Conservation (phyloP, 2,113 vertebrate genomes). For the Cavia porcellus region DNA sequence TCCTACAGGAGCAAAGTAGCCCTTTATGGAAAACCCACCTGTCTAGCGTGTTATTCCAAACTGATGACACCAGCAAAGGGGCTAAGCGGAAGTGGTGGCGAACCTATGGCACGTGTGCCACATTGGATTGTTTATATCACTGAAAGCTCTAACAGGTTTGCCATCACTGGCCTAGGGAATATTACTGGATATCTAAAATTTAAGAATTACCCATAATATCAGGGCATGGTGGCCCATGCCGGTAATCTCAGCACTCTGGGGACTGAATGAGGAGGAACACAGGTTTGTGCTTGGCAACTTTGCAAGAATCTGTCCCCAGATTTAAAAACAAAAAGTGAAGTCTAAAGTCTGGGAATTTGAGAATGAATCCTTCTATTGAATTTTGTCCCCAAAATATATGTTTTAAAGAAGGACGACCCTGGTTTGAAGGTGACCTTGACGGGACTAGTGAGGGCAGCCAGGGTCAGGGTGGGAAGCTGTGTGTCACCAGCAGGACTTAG, state of each 20-base stretch:
- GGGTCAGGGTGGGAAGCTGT: not conserved
- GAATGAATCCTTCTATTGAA: not conserved
- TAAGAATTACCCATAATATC: not conserved
- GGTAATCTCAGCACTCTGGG: not conserved
- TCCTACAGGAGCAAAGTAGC: not conserved
- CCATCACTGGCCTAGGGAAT: not conserved
- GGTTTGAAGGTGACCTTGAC: not conserved
- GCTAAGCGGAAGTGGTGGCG: not conserved
- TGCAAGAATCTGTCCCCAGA: not conserved
- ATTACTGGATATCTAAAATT: constrained; percentile 16
- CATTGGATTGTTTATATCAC: not conserved
- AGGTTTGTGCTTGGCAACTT: not conserved
- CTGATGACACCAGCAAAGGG: constrained; percentile 24
- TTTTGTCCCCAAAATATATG: not conserved
- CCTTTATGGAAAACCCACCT: not conserved
- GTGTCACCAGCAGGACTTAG: not conserved
- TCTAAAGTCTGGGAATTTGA: constrained; percentile 57
- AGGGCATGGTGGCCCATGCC: not conserved
- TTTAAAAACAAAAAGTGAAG: not conserved
- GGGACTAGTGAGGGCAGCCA: constrained; percentile 26
- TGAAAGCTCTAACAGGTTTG: not conserved
- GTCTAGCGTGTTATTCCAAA: constrained; percentile 69
- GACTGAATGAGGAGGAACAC: not conserved
- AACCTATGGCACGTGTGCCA: not conserved
- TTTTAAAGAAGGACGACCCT: not conserved